phyloP scores from a whole-genome alignment of 2,797 vertebrate species.

The Parotocinclus haroldoi region DNA sequence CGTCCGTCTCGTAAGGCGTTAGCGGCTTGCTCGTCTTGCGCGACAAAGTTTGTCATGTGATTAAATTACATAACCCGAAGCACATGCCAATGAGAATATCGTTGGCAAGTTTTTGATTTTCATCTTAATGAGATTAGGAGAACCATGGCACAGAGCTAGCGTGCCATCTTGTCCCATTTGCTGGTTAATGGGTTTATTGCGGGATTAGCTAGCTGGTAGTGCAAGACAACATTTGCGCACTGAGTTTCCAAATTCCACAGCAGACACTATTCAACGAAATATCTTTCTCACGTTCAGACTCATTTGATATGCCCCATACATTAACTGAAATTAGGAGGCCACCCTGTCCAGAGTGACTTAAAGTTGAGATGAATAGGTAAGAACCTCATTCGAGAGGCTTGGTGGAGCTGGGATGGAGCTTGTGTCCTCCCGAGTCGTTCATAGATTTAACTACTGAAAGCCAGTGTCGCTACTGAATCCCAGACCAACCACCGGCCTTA shows the following conservation, averaged over 20 bases:
- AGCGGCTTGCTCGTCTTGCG: slow-evolving; percentile 7
- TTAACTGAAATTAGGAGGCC: too few relatives aligned
- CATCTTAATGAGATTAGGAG: slow-evolving; percentile 48
- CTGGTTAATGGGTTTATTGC: slow-evolving; percentile 47
- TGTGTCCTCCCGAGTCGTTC: too few relatives aligned
- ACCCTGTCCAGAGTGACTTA: too few relatives aligned
- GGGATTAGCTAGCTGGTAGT: slow-evolving; percentile 47
- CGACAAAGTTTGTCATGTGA: slow-evolving; percentile 42
- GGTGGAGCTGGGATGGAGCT: too few relatives aligned
- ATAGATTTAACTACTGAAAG: too few relatives aligned
- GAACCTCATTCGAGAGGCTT: too few relatives aligned
- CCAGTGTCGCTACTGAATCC: too few relatives aligned
- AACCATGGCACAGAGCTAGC: slow-evolving; percentile 39
- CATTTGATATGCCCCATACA: background rate
- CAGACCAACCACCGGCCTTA: too few relatives aligned
- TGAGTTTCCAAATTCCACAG: slow-evolving; percentile 22
- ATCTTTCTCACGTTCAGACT: slow-evolving; percentile 10
- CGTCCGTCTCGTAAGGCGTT: slow-evolving; percentile 6
- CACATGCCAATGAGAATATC: slow-evolving; percentile 46
- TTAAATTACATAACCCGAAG: slow-evolving; percentile 47
- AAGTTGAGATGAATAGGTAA: too few relatives aligned
- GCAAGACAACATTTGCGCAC: slow-evolving; percentile 40
- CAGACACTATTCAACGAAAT: slow-evolving; percentile 9
- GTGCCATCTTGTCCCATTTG: slow-evolving; percentile 42
- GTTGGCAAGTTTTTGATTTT: slow-evolving; percentile 44